These are phyloP conservation scores for Heliconius ethilla DNA, from an alignment of 2,888 invertebrate species.

Conservation along the genomic window DNA sequence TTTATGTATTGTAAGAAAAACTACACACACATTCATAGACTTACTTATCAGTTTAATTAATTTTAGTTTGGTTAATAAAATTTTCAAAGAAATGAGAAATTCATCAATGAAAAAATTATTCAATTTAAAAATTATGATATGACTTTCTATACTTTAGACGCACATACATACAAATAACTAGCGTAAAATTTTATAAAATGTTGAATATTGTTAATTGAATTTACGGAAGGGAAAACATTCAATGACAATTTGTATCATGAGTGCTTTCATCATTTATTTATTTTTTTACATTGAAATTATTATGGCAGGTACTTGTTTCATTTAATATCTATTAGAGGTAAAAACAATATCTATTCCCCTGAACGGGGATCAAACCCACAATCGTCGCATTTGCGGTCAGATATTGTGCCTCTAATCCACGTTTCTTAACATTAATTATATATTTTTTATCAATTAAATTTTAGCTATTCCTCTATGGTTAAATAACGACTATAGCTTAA, in stretches of 20 bases:
- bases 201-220: neutral
- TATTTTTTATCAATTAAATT: neutral
- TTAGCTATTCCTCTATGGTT: neutral
- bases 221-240: neutral
- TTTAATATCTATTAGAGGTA: neutral
- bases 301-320: constrained; percentile 9
- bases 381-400: neutral
- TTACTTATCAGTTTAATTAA: constrained; percentile 8
- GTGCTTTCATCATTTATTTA: neutral
- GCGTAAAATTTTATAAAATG: constrained; percentile 1
- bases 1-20: neutral
- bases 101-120: neutral
- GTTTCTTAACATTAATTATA: neutral
- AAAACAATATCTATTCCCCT: neutral
- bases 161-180: neutral
- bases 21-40: neutral
- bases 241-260: neutral
- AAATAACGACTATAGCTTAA: neutral
- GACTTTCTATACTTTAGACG: neutral
- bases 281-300: constrained; percentile 1
- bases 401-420: neutral
- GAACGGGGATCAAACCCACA: neutral
- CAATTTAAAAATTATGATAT: neutral
- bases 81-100: neutral
- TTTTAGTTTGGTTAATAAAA: neutral